Percentiles rank a stretch among this genome's conserved stretches.
phyloP scores from a whole-genome alignment of 2,797 vertebrate genomes.

The Anabacerthia variegaticeps region DNA sequence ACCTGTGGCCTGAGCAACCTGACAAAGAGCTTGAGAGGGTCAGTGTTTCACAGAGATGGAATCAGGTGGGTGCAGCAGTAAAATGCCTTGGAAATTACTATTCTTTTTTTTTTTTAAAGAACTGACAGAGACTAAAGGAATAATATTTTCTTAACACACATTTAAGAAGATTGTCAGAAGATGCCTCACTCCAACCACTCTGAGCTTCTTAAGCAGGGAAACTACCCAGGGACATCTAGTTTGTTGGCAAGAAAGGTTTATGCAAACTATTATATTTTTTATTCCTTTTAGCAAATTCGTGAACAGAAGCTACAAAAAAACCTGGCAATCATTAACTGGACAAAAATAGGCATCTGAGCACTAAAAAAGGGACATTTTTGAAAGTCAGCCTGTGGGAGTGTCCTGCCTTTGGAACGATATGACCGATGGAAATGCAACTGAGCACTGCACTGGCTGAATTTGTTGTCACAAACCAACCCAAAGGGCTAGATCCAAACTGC shows the following conservation, averaged over 20 bases:
- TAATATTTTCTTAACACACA: not conserved
- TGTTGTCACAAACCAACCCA: not conserved
- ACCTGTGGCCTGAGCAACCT: not conserved
- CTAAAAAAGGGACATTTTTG: not conserved
- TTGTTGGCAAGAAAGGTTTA: not conserved
- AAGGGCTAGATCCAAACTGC: not conserved
- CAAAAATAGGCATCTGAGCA: not conserved
- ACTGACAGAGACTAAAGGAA: not conserved
- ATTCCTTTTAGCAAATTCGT: not conserved
- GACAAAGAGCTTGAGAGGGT: not conserved
- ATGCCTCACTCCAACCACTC: not conserved
- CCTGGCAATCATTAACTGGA: not conserved
- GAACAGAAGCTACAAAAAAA: not conserved
- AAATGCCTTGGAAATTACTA: not conserved
- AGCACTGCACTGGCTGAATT: rapidly evolving
- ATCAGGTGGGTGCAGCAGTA: not conserved
- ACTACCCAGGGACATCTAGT: not conserved
- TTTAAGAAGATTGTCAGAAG: not conserved
- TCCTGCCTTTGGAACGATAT: not conserved
- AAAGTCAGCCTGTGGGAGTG: not conserved
- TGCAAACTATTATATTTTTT: not conserved
- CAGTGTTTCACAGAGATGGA: not conserved
- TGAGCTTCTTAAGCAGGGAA: not conserved
- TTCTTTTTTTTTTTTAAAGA: not conserved
- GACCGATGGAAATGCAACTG: not conserved